A percentile compares a stretch with the other conserved stretches of the same genome.
Evolutionary conservation across 1,140 invertebrate species (phyloP).

Genomic region (Onthophagus taurus): DNA sequence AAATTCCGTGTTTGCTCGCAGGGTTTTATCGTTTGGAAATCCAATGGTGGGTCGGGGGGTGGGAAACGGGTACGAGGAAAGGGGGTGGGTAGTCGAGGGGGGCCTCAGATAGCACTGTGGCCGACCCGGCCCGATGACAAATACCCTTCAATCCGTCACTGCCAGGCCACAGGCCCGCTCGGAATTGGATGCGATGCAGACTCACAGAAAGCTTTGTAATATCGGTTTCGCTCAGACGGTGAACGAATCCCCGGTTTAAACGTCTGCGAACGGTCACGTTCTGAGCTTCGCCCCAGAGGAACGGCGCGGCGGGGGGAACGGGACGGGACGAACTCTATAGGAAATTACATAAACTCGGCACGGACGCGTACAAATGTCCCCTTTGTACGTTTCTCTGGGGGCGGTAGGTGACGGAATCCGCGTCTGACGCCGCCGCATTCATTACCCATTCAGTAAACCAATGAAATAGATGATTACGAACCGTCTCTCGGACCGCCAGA

Average conservation of each 20-base stretch:
- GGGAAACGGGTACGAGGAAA: slow-evolving; percentile 5
- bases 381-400: slow-evolving; percentile 37
- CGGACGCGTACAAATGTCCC: slow-evolving; percentile 41
- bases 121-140: slow-evolving; percentile 38
- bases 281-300: slow-evolving; percentile 29
- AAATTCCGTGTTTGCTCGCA: slow-evolving; percentile 14
- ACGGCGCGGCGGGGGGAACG: slow-evolving; percentile 21
- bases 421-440: slow-evolving; percentile 36
- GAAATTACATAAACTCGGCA: slow-evolving; percentile 41
- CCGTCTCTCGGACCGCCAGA: slow-evolving; percentile 32
- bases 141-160: slow-evolving; percentile 39
- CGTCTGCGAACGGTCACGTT: slow-evolving; percentile 27
- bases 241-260: slow-evolving; percentile 10
- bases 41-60: slow-evolving; percentile 15
- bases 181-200: slow-evolving; percentile 40
- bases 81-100: slow-evolving; percentile 21
- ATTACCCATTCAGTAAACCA: slow-evolving; percentile 39
- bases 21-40: slow-evolving; percentile 11
- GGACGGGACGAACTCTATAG: slow-evolving; percentile 37
- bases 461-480: slow-evolving; percentile 39
- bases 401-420: slow-evolving; percentile 33
- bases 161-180: slow-evolving; percentile 36
- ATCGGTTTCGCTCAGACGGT: slow-evolving; percentile 32
- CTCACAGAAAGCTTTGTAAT: slow-evolving; percentile 40
- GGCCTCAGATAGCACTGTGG: slow-evolving; percentile 33